phyloP scores from a whole-genome alignment of 2,888 invertebrate species.

The Drosophila algonquin region DNA sequence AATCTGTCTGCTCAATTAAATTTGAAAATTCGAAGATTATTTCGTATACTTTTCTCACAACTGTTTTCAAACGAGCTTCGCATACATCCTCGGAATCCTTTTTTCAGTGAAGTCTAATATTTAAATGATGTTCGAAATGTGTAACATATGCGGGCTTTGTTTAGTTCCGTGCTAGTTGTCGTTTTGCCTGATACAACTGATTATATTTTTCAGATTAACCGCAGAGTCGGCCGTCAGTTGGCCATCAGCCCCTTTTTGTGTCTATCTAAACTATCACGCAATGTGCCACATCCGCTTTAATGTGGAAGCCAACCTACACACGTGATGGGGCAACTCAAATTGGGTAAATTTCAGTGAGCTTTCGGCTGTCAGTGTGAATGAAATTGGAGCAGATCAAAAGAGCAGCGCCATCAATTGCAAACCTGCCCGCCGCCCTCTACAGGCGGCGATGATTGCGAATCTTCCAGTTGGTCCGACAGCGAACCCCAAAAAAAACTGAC shows the following conservation, averaged over 20 bases:
- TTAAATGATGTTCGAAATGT: conserved; percentile 16
- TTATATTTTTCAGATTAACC: conserved; percentile 54
- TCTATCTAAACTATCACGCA: conserved; percentile 41
- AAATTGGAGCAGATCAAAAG: too few relatives aligned
- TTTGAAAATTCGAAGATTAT: too few relatives aligned
- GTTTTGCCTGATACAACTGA: too few relatives aligned
- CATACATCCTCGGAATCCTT: conserved; percentile 14
- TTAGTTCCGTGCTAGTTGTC: neutral
- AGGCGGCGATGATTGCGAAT: conserved; percentile 54
- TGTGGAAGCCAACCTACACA: conserved; percentile 17
- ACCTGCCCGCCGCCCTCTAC: conserved; percentile 34
- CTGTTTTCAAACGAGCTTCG: neutral
- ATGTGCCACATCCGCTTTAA: conserved; percentile 8
- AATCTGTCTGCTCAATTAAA: too few relatives aligned
- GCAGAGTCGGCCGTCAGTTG: conserved; percentile 43
- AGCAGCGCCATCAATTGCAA: conserved; percentile 37
- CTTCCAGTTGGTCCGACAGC: conserved; percentile 46
- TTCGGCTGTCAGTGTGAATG: conserved; percentile 33
- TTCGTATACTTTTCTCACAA: too few relatives aligned
- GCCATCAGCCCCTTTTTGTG: conserved; percentile 35
- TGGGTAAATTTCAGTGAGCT: conserved; percentile 37
- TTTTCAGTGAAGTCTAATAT: conserved; percentile 1
- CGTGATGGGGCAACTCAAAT: conserved; percentile 33
- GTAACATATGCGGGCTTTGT: conserved; percentile 20
- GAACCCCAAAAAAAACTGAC: conserved; percentile 29